Conservation (phyloP, 2,113 vertebrate genomes). For the Leucopsar rothschildi region DNA sequence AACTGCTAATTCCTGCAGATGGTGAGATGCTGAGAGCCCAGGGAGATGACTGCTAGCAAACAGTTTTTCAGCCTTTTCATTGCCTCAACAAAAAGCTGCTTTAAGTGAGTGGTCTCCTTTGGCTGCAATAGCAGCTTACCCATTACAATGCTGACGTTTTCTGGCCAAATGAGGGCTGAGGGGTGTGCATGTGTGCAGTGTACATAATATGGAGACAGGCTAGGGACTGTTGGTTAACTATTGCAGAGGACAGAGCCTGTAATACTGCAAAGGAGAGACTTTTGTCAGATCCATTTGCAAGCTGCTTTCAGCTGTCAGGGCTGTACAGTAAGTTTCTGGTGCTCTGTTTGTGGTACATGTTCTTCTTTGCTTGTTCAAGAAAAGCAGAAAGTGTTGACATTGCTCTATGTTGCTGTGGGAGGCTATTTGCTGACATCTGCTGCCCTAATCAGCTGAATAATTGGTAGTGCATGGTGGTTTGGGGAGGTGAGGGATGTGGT, state of each 20-base stretch:
- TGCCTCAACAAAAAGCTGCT: conserved; percentile 51
- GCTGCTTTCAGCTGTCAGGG: conserved; percentile 11
- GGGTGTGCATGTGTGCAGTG: background rate
- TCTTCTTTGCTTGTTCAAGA: background rate
- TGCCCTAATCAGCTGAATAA: background rate
- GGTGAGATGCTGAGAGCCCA: conserved; percentile 32
- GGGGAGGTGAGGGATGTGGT: background rate
- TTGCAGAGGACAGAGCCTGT: background rate
- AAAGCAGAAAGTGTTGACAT: background rate
- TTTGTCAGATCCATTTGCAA: conserved; percentile 20
- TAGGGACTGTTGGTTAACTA: background rate
- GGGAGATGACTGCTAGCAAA: conserved; percentile 42
- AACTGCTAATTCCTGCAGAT: conserved; percentile 29
- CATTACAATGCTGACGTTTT: conserved; percentile 59
- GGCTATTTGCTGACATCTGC: background rate
- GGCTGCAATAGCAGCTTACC: conserved; percentile 38
- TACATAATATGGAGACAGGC: background rate
- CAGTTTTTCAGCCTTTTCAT: conserved; percentile 38
- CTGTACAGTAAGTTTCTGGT: background rate
- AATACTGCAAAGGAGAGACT: background rate
- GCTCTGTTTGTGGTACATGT: background rate
- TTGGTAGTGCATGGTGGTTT: background rate
- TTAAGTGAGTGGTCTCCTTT: conserved; percentile 42
- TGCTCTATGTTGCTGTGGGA: background rate
- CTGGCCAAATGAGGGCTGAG: conserved; percentile 36